These are phyloP conservation scores for Julus scandinavius DNA, from an alignment of 2,888 invertebrate species.

Conservation along the genomic window DNA sequence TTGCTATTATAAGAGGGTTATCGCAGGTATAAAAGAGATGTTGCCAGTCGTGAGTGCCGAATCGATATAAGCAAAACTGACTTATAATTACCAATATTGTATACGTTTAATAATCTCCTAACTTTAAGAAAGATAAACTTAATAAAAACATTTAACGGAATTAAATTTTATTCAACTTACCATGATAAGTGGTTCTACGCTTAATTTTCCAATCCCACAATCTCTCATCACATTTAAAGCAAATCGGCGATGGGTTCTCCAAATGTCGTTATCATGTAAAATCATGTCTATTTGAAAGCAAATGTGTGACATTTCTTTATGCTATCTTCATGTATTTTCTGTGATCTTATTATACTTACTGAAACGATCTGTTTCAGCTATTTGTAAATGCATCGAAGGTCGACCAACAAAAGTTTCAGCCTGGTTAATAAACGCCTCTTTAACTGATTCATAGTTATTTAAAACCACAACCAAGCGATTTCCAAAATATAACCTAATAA, in stretches of 20 bases:
- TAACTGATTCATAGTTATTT: slow-evolving; percentile 29
- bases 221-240: slow-evolving; percentile 46
- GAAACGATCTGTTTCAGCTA: not conserved
- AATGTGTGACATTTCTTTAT: not conserved
- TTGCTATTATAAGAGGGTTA: too few species aligned
- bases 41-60: too few species aligned
- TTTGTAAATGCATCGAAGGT: not conserved
- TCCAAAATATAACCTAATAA: slow-evolving; percentile 2
- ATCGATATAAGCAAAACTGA: too few species aligned
- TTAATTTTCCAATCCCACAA: slow-evolving; percentile 48
- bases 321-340: not conserved
- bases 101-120: too few species aligned
- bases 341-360: not conserved
- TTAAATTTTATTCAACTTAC: not conserved
- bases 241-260: slow-evolving; percentile 51
- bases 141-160: too few species aligned
- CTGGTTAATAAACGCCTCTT: slow-evolving; percentile 36
- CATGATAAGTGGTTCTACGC: slow-evolving; percentile 47
- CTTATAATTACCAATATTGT: too few species aligned
- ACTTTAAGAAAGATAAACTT: too few species aligned
- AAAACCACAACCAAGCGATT: slow-evolving; percentile 39
- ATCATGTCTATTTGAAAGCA: not conserved
- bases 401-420: slow-evolving; percentile 38
- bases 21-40: too few species aligned
- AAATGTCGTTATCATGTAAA: not conserved